phyloP scores from a whole-genome alignment of 2,113 vertebrate species.

The Platysternon megacephalum region DNA sequence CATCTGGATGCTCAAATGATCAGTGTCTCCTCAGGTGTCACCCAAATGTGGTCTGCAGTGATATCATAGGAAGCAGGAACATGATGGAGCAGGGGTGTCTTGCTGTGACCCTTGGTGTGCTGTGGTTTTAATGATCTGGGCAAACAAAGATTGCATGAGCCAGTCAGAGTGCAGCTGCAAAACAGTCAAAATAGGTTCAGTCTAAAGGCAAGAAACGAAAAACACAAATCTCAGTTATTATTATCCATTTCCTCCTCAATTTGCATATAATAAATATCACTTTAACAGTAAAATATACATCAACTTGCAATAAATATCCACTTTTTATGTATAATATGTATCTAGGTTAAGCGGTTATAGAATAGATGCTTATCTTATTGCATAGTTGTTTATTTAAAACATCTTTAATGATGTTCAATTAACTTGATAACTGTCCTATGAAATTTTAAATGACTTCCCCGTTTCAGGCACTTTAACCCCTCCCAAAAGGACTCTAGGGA shows the following conservation, averaged over 20 bases:
- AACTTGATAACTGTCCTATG: neutral
- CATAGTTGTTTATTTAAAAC: neutral
- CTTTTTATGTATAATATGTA: neutral
- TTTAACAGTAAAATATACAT: neutral
- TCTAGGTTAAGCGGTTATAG: neutral
- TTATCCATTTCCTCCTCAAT: fast-evolving
- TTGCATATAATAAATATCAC: neutral
- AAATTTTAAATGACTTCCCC: neutral
- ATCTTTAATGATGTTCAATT: slow-evolving; percentile 1
- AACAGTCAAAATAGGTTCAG: neutral
- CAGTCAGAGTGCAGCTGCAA: neutral
- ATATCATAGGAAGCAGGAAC: neutral
- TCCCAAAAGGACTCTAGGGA: neutral
- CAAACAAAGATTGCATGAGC: neutral
- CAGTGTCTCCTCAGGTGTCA: neutral
- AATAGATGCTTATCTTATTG: neutral
- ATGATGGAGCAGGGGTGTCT: neutral
- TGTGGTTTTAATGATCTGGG: neutral
- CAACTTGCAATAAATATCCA: neutral
- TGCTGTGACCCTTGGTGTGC: neutral
- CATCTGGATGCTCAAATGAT: neutral
- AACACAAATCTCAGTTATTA: fast-evolving
- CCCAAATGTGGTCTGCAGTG: neutral
- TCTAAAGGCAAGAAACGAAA: neutral
- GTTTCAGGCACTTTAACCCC: neutral